A percentile compares a stretch with the other conserved stretches of the same genome.
phyloP scores from a whole-genome alignment of 2,797 vertebrate species.

The Anniella stebbinsi region DNA sequence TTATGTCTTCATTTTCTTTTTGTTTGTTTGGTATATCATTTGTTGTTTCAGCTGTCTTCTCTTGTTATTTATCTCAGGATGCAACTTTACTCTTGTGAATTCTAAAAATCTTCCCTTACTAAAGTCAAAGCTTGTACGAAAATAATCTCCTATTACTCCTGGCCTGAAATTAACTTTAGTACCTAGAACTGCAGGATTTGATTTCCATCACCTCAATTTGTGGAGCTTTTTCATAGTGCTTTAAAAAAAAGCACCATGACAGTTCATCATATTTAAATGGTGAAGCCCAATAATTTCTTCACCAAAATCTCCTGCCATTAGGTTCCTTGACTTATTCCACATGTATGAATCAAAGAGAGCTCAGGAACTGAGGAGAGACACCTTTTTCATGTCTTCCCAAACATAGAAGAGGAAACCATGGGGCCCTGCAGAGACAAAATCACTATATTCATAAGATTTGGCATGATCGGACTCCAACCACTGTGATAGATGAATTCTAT shows the following conservation, averaged over 20 bases:
- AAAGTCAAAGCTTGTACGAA: background rate
- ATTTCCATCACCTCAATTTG: background rate
- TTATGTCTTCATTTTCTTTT: slow-evolving; percentile 44
- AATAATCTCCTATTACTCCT: background rate
- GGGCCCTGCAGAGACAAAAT: background rate
- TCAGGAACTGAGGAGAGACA: background rate
- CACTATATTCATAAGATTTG: background rate
- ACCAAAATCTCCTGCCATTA: background rate
- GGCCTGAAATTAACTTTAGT: background rate
- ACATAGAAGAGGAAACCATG: background rate
- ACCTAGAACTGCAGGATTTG: background rate
- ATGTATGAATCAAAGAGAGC: background rate
- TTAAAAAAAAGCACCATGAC: background rate
- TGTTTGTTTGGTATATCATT: slow-evolving; percentile 29
- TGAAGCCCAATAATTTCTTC: background rate
- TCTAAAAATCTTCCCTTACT: slow-evolving; percentile 21
- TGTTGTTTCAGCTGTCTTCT: slow-evolving; percentile 42
- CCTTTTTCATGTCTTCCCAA: background rate
- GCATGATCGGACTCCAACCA: background rate
- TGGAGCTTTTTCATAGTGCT: background rate
- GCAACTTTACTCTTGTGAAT: slow-evolving; percentile 33
- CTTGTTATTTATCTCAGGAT: slow-evolving; percentile 23
- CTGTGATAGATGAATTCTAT: background rate
- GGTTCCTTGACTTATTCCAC: background rate
- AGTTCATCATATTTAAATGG: background rate